Evolutionary conservation across 1,140 invertebrate species (phyloP).

Genomic region (Scaptomyza hsui): DNA sequence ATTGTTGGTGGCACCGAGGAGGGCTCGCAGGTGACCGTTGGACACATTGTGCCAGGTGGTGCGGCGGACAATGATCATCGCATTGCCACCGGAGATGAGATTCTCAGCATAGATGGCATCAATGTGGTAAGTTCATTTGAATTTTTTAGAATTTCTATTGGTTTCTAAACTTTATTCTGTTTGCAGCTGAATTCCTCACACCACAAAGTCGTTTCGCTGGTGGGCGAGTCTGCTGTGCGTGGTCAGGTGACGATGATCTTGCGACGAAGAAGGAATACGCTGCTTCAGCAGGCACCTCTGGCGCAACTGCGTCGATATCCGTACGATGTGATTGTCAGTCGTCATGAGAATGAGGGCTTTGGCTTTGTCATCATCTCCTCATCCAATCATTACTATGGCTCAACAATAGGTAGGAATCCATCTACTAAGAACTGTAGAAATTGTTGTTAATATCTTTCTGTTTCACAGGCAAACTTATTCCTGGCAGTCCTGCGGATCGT

Average conservation of each 20-base stretch:
- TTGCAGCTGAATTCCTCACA: conserved; percentile 91
- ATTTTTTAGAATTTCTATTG: neutral
- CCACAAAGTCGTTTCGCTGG: conserved; percentile 94
- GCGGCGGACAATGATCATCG: conserved; percentile 94
- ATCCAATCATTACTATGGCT: conserved; percentile 90
- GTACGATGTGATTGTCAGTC: conserved; percentile 94
- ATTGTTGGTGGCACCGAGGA: conserved; percentile 99
- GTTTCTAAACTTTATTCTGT: neutral
- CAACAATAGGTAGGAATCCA: conserved; percentile 91
- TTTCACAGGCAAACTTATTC: conserved; percentile 93
- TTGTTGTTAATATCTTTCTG: neutral
- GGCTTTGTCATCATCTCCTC: conserved; percentile 99
- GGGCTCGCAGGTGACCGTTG: conserved; percentile 97
- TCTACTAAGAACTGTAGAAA: neutral
- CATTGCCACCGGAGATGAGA: conserved; percentile 94
- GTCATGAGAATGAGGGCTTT: conserved; percentile 98
- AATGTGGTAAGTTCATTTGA: conserved; percentile 86
- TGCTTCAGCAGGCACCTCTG: conserved; percentile 53
- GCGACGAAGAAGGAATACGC: conserved; percentile 85
- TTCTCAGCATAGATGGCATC: conserved; percentile 92
- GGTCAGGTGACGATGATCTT: conserved; percentile 91
- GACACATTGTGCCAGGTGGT: conserved; percentile 96
- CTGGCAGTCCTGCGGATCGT: conserved; percentile 96
- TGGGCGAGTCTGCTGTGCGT: conserved; percentile 91
- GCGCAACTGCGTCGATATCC: conserved; percentile 85